Conservation (phyloP, 2,888 invertebrate genomes). For the Apocheima hispidaria region DNA sequence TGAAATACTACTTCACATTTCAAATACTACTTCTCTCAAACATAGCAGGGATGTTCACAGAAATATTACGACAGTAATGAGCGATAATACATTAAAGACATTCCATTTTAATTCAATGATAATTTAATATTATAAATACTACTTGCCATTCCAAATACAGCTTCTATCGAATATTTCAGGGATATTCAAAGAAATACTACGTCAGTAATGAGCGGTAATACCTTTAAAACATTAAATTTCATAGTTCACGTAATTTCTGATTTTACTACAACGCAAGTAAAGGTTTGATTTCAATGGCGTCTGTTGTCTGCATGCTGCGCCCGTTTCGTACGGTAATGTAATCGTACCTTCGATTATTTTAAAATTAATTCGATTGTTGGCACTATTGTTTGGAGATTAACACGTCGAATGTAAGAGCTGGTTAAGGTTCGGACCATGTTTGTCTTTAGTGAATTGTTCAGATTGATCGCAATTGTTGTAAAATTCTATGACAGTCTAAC, state of each 20-base stretch:
- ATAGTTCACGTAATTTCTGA: not conserved
- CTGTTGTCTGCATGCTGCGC: not conserved
- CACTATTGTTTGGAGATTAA: constrained; percentile 21
- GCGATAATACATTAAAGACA: no score
- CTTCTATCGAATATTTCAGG: no score
- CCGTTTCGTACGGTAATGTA: not conserved
- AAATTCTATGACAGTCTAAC: no score
- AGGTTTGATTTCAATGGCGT: not conserved
- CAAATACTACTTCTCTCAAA: no score
- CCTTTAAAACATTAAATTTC: not conserved
- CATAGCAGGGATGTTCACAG: not conserved
- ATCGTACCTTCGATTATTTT: constrained; percentile 14
- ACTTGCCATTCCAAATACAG: no score
- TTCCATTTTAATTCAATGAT: no score
- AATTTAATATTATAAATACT: no score
- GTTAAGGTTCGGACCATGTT: constrained; percentile 47
- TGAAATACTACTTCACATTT: no score
- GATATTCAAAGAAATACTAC: not conserved
- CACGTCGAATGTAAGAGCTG: constrained; percentile 33
- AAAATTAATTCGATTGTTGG: constrained; percentile 27
- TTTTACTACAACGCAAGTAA: not conserved
- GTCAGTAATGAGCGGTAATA: no score
- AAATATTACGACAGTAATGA: no score
- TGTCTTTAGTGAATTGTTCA: constrained; percentile 37
- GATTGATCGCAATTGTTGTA: not conserved